Percentiles rank a stretch among this genome's conserved stretches.
phyloP scores from a whole-genome alignment of 2,113 vertebrate species.

The Cettia cetti region DNA sequence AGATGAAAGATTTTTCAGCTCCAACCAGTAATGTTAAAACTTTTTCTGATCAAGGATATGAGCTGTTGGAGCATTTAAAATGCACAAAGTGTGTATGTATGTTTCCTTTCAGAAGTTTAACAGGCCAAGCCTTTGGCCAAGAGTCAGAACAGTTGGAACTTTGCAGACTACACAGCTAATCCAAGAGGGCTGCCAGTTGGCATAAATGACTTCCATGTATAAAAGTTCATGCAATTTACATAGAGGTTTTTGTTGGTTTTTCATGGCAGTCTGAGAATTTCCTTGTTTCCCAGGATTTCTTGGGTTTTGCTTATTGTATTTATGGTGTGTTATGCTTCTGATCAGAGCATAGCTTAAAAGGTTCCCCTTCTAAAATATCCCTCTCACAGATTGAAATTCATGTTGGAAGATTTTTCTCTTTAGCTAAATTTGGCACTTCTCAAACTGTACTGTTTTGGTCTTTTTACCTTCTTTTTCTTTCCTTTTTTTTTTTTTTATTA shows the following conservation, averaged over 20 bases:
- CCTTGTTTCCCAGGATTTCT: background rate
- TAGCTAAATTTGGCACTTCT: background rate
- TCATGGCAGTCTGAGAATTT: conserved; percentile 11
- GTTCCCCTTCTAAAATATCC: background rate
- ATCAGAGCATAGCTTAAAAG: background rate
- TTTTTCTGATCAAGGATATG: conserved; percentile 19
- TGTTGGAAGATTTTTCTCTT: background rate
- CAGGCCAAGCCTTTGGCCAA: conserved; percentile 1
- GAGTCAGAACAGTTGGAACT: conserved; percentile 44
- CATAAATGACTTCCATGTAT: background rate
- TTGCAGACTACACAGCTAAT: conserved; percentile 26
- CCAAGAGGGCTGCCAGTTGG: conserved; percentile 26
- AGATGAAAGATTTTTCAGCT: conserved; percentile 36
- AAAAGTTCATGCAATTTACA: background rate
- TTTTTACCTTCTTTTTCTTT: background rate
- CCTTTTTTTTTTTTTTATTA: background rate
- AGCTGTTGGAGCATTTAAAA: conserved; percentile 46
- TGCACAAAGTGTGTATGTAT: background rate
- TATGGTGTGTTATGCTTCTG: background rate
- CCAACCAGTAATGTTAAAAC: background rate
- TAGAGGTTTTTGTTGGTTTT: background rate
- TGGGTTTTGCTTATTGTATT: background rate
- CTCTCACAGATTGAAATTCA: background rate
- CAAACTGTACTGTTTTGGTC: background rate
- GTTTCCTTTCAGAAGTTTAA: conserved; percentile 61